A percentile compares a stretch with the other conserved stretches of the same genome.
These are phyloP conservation scores for Lycophotia porphyrea DNA, from an alignment of 2,888 invertebrate genomes.

Conservation along the genomic window DNA sequence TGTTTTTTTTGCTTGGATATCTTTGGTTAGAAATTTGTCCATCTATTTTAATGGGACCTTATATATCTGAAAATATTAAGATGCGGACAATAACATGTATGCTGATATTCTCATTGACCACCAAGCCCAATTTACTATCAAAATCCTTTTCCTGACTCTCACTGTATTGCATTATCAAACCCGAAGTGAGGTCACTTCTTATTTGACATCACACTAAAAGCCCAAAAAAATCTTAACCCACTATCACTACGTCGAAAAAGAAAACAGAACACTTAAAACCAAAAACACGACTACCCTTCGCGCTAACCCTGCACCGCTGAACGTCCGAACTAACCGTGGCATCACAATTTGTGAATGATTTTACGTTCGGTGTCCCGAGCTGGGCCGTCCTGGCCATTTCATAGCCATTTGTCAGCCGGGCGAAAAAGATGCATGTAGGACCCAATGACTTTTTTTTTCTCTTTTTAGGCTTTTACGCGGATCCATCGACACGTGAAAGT, in stretches of 20 bases:
- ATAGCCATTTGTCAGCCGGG: slow-evolving; percentile 89
- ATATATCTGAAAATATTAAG: not conserved
- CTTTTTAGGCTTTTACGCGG: slow-evolving; percentile 89
- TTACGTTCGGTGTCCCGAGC: slow-evolving; percentile 81
- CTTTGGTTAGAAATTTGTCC: too few species aligned
- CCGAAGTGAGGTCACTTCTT: slow-evolving; percentile 1
- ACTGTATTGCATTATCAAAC: not conserved
- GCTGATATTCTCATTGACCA: not conserved
- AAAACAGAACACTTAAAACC: slow-evolving; percentile 38
- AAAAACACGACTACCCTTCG: slow-evolving; percentile 55
- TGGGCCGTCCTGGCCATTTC: slow-evolving; percentile 83
- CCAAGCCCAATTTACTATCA: not conserved
- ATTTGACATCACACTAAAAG: slow-evolving; percentile 30
- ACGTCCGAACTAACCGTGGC: slow-evolving; percentile 78
- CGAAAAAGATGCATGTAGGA: slow-evolving; percentile 88
- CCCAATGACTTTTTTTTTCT: slow-evolving; percentile 77
- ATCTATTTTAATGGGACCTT: too few species aligned
- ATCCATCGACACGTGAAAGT: slow-evolving; percentile 90
- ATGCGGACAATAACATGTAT: not conserved
- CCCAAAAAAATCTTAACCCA: slow-evolving; percentile 34
- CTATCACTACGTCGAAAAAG: slow-evolving; percentile 25
- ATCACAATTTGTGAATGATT: slow-evolving; percentile 90
- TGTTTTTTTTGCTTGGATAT: too few species aligned
- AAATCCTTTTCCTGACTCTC: not conserved
- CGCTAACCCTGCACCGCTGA: slow-evolving; percentile 63